Evolutionary conservation across 2,113 vertebrate species (phyloP).

Genomic region (Meles meles): DNA sequence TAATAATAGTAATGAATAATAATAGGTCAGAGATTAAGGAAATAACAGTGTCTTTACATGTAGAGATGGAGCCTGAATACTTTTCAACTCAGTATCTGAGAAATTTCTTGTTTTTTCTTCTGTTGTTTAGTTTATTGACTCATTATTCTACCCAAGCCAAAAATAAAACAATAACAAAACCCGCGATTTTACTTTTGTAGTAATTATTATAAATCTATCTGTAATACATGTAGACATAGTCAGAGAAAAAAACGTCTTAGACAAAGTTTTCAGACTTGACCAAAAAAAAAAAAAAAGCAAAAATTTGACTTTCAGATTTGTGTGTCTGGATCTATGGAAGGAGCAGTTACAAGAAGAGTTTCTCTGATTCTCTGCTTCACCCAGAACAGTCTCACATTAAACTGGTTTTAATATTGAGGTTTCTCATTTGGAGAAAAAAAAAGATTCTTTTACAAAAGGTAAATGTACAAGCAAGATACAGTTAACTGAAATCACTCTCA

Average conservation of each 20-base stretch:
- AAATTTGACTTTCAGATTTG: not conserved
- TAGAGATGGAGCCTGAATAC: too few species aligned
- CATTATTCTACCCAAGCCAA: not conserved
- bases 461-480: not conserved
- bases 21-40: not conserved
- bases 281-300: not conserved
- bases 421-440: not conserved
- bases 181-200: not conserved
- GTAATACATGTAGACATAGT: not conserved
- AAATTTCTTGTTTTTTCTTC: not conserved
- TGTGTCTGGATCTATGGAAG: not conserved
- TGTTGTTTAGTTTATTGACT: not conserved
- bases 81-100: not conserved
- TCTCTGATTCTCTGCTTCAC: not conserved
- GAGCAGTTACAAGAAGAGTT: not conserved
- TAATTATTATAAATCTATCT: not conserved
- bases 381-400: not conserved
- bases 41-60: not conserved
- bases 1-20: not conserved
- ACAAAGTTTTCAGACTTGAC: not conserved
- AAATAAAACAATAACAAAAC: not conserved
- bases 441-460: not conserved
- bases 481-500: not conserved
- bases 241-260: not conserved
- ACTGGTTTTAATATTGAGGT: not conserved